phyloP scores from a whole-genome alignment of 2,113 vertebrate genomes.

The Serinus canaria region DNA sequence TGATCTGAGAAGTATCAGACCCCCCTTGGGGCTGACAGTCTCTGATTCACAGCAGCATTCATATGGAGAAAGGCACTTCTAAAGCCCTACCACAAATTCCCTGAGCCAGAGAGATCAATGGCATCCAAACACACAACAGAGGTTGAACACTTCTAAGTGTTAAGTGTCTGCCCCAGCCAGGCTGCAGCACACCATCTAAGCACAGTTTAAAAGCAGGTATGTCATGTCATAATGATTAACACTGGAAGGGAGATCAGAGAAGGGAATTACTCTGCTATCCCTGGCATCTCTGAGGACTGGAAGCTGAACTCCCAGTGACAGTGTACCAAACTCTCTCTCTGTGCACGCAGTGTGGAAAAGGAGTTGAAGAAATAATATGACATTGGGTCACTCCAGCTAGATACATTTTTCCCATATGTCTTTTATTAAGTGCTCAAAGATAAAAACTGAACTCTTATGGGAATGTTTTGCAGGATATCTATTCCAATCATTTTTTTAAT shows the following conservation, averaged over 20 bases:
- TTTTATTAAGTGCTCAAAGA: neutral
- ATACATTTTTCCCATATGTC: neutral
- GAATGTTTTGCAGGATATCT: neutral
- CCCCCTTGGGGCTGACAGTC: neutral
- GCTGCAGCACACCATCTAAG: neutral
- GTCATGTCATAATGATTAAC: constrained; percentile 19
- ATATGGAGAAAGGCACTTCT: constrained; percentile 1
- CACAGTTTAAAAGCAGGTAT: neutral
- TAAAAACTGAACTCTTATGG: neutral
- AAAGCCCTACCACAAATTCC: neutral
- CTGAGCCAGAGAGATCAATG: constrained; percentile 15
- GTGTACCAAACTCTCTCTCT: neutral
- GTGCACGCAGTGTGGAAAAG: neutral
- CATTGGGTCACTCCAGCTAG: neutral
- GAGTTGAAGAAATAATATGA: neutral
- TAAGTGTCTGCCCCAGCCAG: neutral
- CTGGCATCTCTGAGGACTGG: neutral
- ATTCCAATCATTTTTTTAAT: neutral
- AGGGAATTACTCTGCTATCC: constrained; percentile 6
- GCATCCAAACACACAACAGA: constrained; percentile 20
- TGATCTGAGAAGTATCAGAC: neutral
- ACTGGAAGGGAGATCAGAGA: neutral
- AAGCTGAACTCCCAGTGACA: neutral
- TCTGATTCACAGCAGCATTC: neutral
- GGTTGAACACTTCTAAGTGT: neutral